These are phyloP conservation scores for Blennius ocellaris DNA, from an alignment of 2,113 vertebrate species.

Conservation along the genomic window DNA sequence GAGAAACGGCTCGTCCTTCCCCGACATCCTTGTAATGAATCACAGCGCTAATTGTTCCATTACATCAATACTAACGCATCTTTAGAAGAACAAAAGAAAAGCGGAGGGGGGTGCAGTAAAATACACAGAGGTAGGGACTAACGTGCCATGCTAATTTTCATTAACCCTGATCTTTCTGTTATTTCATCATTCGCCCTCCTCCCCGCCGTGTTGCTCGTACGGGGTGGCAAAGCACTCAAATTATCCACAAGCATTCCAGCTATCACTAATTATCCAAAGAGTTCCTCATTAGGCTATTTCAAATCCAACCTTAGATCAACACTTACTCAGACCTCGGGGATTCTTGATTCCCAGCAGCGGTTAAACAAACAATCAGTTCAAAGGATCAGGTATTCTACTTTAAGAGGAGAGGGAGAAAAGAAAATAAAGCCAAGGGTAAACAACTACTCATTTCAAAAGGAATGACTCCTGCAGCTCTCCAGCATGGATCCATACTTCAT, in stretches of 20 bases:
- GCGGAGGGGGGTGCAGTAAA: conserved; percentile 33
- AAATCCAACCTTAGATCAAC: conserved; percentile 86
- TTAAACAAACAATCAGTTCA: conserved; percentile 87
- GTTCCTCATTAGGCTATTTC: conserved; percentile 87
- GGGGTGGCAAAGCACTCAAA: conserved; percentile 79
- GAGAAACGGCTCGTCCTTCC: conserved; percentile 75
- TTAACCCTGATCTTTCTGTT: conserved; percentile 80
- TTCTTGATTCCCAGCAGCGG: conserved; percentile 82
- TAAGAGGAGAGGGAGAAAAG: conserved; percentile 49
- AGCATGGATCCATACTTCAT: conserved; percentile 69
- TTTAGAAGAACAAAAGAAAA: conserved; percentile 77
- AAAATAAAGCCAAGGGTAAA: conserved; percentile 78
- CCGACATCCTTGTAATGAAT: conserved; percentile 77
- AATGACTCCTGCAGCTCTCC: conserved; percentile 70
- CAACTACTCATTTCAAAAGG: conserved; percentile 82
- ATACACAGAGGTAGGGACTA: conserved; percentile 70
- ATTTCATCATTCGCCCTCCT: conserved; percentile 74
- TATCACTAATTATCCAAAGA: conserved; percentile 83
- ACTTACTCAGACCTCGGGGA: conserved; percentile 85
- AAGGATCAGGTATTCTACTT: conserved; percentile 85
- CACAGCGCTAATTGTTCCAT: conserved; percentile 87
- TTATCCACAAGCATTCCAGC: conserved; percentile 84
- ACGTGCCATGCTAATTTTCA: conserved; percentile 84
- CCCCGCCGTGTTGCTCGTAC: conserved; percentile 58
- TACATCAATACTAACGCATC: conserved; percentile 84